These are phyloP conservation scores for Melitaea athalia DNA, from an alignment of 2,888 invertebrate species.

Conservation along the genomic window DNA sequence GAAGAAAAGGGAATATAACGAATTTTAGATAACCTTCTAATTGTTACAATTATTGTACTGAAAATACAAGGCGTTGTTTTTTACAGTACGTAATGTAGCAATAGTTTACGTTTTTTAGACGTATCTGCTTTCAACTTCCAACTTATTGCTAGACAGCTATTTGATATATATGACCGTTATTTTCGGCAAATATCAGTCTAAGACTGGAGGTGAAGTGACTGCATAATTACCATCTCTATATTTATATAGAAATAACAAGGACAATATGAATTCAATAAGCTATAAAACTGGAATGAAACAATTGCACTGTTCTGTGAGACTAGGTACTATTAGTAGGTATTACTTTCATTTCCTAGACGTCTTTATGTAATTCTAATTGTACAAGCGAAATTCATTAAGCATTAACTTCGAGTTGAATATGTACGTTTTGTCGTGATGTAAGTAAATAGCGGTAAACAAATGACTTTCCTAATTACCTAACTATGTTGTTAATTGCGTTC, in stretches of 20 bases:
- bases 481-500: too few species aligned
- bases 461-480: too few species aligned
- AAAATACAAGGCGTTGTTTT: too few species aligned
- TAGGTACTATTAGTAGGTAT: conserved; percentile 31
- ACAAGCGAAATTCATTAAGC: conserved; percentile 39
- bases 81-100: too few species aligned
- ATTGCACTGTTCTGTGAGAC: conserved; percentile 17
- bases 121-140: too few species aligned
- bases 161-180: not conserved
- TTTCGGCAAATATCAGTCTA: too few species aligned
- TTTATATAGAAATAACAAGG: not conserved
- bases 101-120: too few species aligned
- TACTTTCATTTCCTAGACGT: conserved; percentile 62
- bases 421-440: too few species aligned
- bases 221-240: not conserved
- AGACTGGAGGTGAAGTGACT: too few species aligned
- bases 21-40: conserved; percentile 6
- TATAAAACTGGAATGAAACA: conserved; percentile 18
- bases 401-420: not conserved
- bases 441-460: too few species aligned
- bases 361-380: conserved; percentile 54
- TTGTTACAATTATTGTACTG: not conserved
- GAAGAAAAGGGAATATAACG: conserved; percentile 1
- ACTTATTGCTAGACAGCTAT: not conserved
- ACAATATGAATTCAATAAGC: conserved; percentile 10